Percentiles rank a stretch among this genome's conserved stretches.
These are phyloP conservation scores for Eulemur rubriventer DNA, from an alignment of 2,797 vertebrate species.

Conservation along the genomic window DNA sequence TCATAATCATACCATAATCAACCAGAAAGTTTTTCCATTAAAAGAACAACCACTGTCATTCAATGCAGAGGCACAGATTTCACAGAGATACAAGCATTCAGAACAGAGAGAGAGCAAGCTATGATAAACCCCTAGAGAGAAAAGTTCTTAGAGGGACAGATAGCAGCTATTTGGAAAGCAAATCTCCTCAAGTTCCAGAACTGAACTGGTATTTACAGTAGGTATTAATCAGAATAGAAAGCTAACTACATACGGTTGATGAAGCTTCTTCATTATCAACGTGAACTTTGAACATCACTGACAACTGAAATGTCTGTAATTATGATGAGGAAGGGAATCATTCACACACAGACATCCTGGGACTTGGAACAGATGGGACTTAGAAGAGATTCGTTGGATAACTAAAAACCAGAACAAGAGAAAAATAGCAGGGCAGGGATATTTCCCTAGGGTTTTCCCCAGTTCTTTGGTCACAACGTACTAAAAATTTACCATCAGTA, in stretches of 20 bases:
- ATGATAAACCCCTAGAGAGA: not conserved
- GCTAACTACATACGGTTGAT: not conserved
- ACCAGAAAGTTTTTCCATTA: not conserved
- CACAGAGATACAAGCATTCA: not conserved
- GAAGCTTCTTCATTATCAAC: not conserved
- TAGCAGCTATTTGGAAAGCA: not conserved
- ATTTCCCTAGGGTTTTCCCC: not conserved
- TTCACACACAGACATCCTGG: not conserved
- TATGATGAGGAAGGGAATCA: not conserved
- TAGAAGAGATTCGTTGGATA: not conserved
- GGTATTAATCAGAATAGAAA: not conserved
- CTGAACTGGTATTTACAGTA: not conserved
- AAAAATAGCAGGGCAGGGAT: not conserved
- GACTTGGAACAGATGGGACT: not conserved
- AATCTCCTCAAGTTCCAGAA: not conserved
- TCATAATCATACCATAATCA: not conserved
- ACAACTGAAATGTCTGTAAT: not conserved
- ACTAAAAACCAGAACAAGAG: not conserved
- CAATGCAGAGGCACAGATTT: not conserved
- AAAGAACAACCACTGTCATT: not conserved
- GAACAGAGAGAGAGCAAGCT: not conserved
- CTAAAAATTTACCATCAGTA: not conserved
- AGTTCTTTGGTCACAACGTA: not conserved
- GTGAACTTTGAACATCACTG: slow-evolving; percentile 6
- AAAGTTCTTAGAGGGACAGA: not conserved